These are phyloP conservation scores for Chelon labrosus DNA, from an alignment of 2,797 vertebrate species.

Conservation along the genomic window DNA sequence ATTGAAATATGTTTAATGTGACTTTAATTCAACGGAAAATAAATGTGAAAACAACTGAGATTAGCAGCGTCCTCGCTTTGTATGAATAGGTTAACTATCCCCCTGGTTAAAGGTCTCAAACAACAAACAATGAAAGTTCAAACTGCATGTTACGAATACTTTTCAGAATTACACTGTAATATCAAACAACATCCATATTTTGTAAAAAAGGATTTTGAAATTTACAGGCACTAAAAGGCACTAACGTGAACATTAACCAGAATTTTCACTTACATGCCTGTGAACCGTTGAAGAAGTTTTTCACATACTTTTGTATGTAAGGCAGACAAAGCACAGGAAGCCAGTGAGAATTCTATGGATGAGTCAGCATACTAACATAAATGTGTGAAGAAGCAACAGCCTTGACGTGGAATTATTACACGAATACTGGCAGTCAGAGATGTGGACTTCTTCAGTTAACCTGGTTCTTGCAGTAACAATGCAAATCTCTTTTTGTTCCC, in stretches of 20 bases:
- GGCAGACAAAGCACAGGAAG: too few species aligned
- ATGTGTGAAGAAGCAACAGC: conserved; percentile 12
- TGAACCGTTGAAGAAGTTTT: neutral
- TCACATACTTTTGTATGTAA: too few species aligned
- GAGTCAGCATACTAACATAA: conserved; percentile 9
- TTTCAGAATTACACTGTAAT: too few species aligned
- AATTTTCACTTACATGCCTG: neutral
- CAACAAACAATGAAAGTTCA: neutral
- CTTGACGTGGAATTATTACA: conserved; percentile 26
- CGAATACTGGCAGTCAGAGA: conserved; percentile 24
- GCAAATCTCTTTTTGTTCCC: conserved; percentile 61
- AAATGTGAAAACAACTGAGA: conserved; percentile 11
- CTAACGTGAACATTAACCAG: too few species aligned
- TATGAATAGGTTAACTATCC: conserved; percentile 8
- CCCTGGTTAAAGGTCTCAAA: conserved; percentile 15
- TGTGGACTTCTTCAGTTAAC: conserved; percentile 39
- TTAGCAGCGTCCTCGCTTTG: conserved; percentile 2
- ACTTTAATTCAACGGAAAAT: conserved; percentile 8
- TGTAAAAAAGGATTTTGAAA: too few species aligned
- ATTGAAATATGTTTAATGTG: neutral
- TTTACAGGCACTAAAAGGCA: too few species aligned
- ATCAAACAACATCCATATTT: too few species aligned
- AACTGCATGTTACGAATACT: too few species aligned
- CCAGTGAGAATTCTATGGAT: neutral
- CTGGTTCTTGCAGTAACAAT: conserved; percentile 63